Base-by-base conservation (phyloP, 2,888 invertebrate species). In the Microctonus brassicae region DNA sequence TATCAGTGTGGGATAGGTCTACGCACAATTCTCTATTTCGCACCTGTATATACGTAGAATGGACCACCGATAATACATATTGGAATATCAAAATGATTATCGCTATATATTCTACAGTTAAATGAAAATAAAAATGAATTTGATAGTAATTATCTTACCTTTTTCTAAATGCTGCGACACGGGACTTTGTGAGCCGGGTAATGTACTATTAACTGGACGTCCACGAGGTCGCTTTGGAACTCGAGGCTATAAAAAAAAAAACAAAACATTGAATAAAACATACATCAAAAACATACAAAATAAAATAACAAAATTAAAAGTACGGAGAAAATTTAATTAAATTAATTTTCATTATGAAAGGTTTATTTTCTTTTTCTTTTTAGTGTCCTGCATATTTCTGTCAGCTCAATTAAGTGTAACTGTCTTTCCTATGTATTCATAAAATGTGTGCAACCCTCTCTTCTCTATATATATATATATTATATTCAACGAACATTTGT, bases 211-310 rank as follows among this genome's bases (percentile, higher is more conserved):
- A 72, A 82, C 85, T 42, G 86, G 86, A 69, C 86, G 86, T 78
- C 85, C 85, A 74, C 87, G 83, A 36, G 87, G 84, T 79, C 86
- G 84, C 55, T 86, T 83, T 73, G 86, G 86, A 36, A 81, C 80
- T 77, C 87, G 80, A 22, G 86, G 85, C 87, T 87, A 81, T 26
- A 82, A 86, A 33, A 39, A 64, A 47, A 57, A 36, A 39, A 65
- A 65, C 39, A 65, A 7, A 65, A 34, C 1, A 36, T 55, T 11
- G 6, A 26, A 13, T 57, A 10, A 57, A 57, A 57, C n/a, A 9
- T 6, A 26, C 7, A 33, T 57, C 5, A 24, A 10, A 57, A 57
- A 57, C n/a, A 9, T 6, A 26, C 7, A 33, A 52, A 64, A 17
- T 17, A 17, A 52, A 64, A 47, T 33, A 2, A 47, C n/a, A 64